Conservation (phyloP, 2,888 invertebrate genomes). For the Choreutis nemorana region DNA sequence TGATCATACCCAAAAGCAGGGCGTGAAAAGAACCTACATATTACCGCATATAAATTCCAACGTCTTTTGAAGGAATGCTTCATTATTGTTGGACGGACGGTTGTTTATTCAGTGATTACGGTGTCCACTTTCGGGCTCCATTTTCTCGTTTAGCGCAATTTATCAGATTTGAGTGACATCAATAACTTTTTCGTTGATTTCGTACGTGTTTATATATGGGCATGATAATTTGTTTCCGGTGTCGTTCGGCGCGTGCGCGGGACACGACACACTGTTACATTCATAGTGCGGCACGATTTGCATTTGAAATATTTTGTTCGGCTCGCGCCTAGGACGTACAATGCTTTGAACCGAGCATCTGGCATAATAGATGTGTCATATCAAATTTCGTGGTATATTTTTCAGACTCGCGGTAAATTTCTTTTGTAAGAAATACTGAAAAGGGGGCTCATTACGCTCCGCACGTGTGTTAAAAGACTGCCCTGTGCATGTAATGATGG, state of each 20-base stretch:
- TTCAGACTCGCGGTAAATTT: slow-evolving; percentile 52
- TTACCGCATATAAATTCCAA: slow-evolving; percentile 26
- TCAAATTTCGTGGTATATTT: slow-evolving; percentile 63
- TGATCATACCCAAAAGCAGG: slow-evolving; percentile 23
- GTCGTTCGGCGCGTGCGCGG: slow-evolving; percentile 58
- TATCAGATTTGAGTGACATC: slow-evolving; percentile 52
- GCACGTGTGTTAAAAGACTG: slow-evolving; percentile 59
- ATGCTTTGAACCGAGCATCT: slow-evolving; percentile 32
- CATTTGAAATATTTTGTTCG: slow-evolving; percentile 63
- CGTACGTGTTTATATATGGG: slow-evolving; percentile 57
- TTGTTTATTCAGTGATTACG: slow-evolving; percentile 30
- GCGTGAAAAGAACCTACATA: slow-evolving; percentile 24
- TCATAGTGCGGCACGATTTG: slow-evolving; percentile 64
- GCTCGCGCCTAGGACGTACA: slow-evolving; percentile 52
- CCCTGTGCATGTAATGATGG: no score
- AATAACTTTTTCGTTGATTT: slow-evolving; percentile 58
- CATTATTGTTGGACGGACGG: slow-evolving; percentile 19
- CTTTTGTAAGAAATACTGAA: slow-evolving; percentile 36
- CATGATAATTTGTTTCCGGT: slow-evolving; percentile 67
- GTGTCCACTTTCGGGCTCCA: slow-evolving; percentile 29
- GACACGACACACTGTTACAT: slow-evolving; percentile 62
- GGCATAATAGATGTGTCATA: slow-evolving; percentile 49
- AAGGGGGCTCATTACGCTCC: slow-evolving; percentile 45
- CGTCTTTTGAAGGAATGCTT: slow-evolving; percentile 23
- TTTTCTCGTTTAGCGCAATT: slow-evolving; percentile 56